These are phyloP conservation scores for Chromobotia macracanthus DNA, from an alignment of 2,797 vertebrate species.

Conservation along the genomic window DNA sequence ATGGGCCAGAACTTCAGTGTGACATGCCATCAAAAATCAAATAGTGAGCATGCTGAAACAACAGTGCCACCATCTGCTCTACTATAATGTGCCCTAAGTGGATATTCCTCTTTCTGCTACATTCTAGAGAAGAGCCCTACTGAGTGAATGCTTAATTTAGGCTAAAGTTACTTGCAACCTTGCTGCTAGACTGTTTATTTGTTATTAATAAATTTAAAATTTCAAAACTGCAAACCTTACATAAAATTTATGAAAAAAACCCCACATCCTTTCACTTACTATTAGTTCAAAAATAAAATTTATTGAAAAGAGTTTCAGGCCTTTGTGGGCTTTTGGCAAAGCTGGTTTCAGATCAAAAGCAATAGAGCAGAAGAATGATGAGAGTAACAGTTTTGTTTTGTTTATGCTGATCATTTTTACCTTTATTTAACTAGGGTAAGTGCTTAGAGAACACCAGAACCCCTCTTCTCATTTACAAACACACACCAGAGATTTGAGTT, in stretches of 20 bases:
- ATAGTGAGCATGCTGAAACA: conserved; percentile 31
- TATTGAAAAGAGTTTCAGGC: too few species aligned
- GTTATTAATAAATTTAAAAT: too few species aligned
- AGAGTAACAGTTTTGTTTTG: background rate
- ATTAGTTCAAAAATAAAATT: too few species aligned
- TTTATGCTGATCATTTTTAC: conserved; percentile 3
- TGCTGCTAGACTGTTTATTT: too few species aligned
- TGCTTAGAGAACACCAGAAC: background rate
- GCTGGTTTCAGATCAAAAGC: too few species aligned
- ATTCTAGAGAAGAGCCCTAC: conserved; percentile 4
- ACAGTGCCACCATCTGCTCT: conserved; percentile 49
- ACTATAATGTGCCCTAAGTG: background rate
- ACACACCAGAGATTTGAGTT: conserved; percentile 16
- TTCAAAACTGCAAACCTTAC: too few species aligned
- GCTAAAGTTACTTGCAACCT: too few species aligned
- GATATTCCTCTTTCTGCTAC: background rate
- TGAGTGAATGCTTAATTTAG: background rate
- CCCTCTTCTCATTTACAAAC: background rate
- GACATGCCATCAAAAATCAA: conserved; percentile 53
- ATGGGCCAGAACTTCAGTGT: conserved; percentile 46
- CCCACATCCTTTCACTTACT: too few species aligned
- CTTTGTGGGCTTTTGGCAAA: too few species aligned
- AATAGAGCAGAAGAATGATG: background rate
- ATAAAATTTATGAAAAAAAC: too few species aligned
- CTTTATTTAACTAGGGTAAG: conserved; percentile 13